phyloP scores from a whole-genome alignment of 2,888 invertebrate genomes.

The Polymixis lichenea region DNA sequence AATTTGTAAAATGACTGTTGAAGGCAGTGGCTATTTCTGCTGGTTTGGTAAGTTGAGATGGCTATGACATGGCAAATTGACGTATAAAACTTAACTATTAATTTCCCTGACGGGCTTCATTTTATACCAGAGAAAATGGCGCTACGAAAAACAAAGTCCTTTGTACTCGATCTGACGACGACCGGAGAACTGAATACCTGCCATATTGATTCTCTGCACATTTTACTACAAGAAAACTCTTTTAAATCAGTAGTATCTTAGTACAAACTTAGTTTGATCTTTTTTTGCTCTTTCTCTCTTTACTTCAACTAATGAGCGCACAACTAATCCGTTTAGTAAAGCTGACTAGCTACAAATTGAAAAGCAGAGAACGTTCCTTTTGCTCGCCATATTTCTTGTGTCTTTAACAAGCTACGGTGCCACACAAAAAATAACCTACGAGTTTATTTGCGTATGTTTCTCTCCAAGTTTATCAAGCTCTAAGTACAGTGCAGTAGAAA shows the following conservation, averaged over 20 bases:
- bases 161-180: background rate
- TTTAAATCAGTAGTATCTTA: background rate
- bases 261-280: background rate
- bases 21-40: no score
- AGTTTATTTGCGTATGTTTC: slow-evolving; percentile 1
- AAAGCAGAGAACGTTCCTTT: slow-evolving; percentile 13
- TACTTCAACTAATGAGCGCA: slow-evolving; percentile 35
- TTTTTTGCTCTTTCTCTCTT: slow-evolving; percentile 5
- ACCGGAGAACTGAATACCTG: background rate
- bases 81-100: background rate
- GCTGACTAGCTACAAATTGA: slow-evolving; percentile 23
- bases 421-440: background rate
- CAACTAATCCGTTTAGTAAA: slow-evolving; percentile 37
- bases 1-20: no score
- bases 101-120: background rate
- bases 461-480: background rate
- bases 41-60: no score
- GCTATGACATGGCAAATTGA: background rate
- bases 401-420: slow-evolving; percentile 2
- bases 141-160: background rate
- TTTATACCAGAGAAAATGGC: background rate
- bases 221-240: background rate
- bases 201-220: background rate
- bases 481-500: background rate
- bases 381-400: no score